phyloP scores from a whole-genome alignment of 2,888 invertebrate species.

The Phanerotoma sp. region DNA sequence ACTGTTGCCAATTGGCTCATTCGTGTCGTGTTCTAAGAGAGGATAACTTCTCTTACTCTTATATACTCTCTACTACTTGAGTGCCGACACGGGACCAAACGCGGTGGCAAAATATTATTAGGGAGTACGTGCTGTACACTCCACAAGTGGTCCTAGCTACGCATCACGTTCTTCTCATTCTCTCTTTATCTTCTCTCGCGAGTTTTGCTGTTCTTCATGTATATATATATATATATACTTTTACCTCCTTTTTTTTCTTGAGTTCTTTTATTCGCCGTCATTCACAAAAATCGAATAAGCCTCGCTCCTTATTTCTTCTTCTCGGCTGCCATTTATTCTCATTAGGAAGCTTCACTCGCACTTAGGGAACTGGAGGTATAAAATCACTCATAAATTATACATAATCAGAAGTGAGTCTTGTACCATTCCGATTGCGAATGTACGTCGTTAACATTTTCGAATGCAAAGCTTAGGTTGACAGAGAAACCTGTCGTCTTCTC shows the following conservation, averaged over 20 bases:
- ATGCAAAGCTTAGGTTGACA: slow-evolving; percentile 8
- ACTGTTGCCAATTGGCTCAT: slow-evolving; percentile 22
- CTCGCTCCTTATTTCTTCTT: not conserved
- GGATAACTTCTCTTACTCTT: slow-evolving; percentile 15
- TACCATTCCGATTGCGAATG: slow-evolving; percentile 1
- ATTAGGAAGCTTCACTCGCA: slow-evolving; percentile 8
- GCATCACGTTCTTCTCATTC: slow-evolving; percentile 23
- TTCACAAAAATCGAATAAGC: slow-evolving; percentile 10
- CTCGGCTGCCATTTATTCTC: slow-evolving; percentile 9
- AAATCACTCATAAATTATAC: slow-evolving; percentile 16
- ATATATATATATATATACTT: not conserved
- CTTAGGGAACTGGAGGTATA: slow-evolving; percentile 11
- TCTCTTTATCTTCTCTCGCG: slow-evolving; percentile 3
- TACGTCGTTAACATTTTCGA: slow-evolving; percentile 18
- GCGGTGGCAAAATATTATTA: slow-evolving; percentile 31
- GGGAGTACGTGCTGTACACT: slow-evolving; percentile 28
- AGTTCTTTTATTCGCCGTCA: not conserved
- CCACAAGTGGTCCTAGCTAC: slow-evolving; percentile 28
- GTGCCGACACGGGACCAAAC: slow-evolving; percentile 15
- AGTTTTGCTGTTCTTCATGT: not conserved
- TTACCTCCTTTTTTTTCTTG: not conserved
- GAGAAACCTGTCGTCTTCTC: slow-evolving; percentile 8
- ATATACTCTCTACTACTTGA: slow-evolving; percentile 8
- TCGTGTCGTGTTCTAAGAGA: slow-evolving; percentile 5
- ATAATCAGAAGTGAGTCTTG: slow-evolving; percentile 8